Evolutionary conservation across 2,888 invertebrate genomes (phyloP).

Genomic region (Biston betularia): DNA sequence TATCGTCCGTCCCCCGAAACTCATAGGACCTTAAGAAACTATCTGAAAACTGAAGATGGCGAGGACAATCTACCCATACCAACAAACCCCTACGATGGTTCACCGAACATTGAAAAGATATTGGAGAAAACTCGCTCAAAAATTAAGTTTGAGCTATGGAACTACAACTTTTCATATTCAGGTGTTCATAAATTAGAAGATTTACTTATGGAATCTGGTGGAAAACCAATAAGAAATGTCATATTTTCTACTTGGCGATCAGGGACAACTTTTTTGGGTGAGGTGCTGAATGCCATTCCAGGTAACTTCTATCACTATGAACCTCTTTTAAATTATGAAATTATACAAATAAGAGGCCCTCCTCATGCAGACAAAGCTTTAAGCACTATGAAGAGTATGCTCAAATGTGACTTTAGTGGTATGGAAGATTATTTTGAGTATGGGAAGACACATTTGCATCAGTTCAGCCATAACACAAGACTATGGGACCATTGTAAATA

Average conservation of each 20-base stretch:
- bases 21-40: slow-evolving; percentile 75
- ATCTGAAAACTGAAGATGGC: slow-evolving; percentile 88
- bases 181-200: slow-evolving; percentile 87
- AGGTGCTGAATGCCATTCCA: slow-evolving; percentile 93
- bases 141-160: slow-evolving; percentile 72
- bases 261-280: slow-evolving; percentile 96
- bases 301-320: slow-evolving; percentile 97
- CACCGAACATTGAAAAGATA: slow-evolving; percentile 71
- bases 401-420: slow-evolving; percentile 91
- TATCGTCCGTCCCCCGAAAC: slow-evolving; percentile 78
- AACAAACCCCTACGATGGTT: slow-evolving; percentile 72
- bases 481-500: slow-evolving; percentile 93
- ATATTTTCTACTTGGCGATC: slow-evolving; percentile 96
- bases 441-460: slow-evolving; percentile 91
- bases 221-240: slow-evolving; percentile 90
- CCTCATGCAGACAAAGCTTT: slow-evolving; percentile 90
- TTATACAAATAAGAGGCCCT: slow-evolving; percentile 92
- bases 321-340: slow-evolving; percentile 93
- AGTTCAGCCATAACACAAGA: slow-evolving; percentile 94
- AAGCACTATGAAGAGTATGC: slow-evolving; percentile 89
- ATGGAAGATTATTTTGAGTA: slow-evolving; percentile 92
- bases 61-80: slow-evolving; percentile 67
- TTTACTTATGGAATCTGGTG: slow-evolving; percentile 89
- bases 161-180: slow-evolving; percentile 71
- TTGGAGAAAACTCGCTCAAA: slow-evolving; percentile 71